Percentiles rank a stretch among this genome's conserved stretches.
Evolutionary conservation across 23 tunicate genomes (phyloP).

Genomic region (Trididemnum miniatum): DNA sequence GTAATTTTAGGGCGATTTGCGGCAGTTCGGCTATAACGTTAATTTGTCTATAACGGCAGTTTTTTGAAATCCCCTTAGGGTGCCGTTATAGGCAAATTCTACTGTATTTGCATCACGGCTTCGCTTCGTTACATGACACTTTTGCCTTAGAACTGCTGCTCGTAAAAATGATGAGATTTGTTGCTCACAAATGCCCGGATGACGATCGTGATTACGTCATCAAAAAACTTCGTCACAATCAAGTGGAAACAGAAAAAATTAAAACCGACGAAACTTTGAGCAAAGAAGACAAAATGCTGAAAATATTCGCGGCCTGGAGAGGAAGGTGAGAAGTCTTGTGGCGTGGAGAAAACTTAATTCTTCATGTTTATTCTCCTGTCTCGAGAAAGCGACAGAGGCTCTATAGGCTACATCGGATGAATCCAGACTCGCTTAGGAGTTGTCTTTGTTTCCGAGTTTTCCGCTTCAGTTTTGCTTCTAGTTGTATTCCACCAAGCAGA

Average conservation of each 20-base stretch:
- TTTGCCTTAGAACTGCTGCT: slow-evolving; percentile 13
- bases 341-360: too few species aligned
- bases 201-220: neutral
- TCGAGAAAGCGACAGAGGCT: neutral
- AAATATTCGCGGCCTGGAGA: neutral
- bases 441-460: neutral
- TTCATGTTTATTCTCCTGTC: neutral
- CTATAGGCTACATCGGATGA: neutral
- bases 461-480: neutral
- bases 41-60: too few species aligned
- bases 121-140: too few species aligned
- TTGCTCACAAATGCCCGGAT: neutral
- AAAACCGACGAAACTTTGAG: neutral
- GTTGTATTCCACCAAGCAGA: too few species aligned
- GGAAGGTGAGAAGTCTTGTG: neutral
- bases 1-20: too few species aligned
- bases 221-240: neutral
- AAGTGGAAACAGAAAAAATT: neutral
- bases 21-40: too few species aligned
- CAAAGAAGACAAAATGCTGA: neutral
- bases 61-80: too few species aligned
- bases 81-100: too few species aligned
- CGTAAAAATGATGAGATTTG: slow-evolving; percentile 8
- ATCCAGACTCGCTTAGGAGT: neutral
- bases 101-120: too few species aligned